These are phyloP conservation scores for Alethe castanea DNA, from an alignment of 2,113 vertebrate species.

Conservation along the genomic window DNA sequence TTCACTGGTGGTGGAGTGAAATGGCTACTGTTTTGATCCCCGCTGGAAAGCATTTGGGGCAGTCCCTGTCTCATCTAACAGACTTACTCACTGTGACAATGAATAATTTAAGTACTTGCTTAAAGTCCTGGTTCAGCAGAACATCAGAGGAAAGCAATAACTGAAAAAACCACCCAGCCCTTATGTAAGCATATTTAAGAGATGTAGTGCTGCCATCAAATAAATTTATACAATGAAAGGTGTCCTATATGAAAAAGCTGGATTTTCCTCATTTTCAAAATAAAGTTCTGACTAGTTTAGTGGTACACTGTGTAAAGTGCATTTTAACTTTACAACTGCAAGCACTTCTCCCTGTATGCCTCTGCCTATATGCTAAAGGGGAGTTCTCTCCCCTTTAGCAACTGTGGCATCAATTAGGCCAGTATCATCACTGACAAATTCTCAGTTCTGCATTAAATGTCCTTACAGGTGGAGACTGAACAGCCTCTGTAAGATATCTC, in stretches of 20 bases:
- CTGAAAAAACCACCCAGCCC: background rate
- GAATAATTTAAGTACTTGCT: background rate
- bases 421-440: background rate
- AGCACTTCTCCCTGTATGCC: background rate
- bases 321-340: background rate
- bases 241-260: background rate
- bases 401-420: background rate
- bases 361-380: background rate
- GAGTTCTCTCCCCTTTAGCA: background rate
- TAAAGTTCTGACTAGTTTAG: background rate
- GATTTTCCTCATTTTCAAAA: background rate
- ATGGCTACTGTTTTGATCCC: background rate
- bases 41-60: background rate
- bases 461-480: background rate
- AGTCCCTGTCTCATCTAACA: background rate
- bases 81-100: background rate
- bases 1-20: background rate
- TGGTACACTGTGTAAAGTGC: background rate
- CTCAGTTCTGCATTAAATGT: background rate
- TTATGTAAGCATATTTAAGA: background rate
- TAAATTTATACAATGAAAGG: background rate
- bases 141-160: background rate
- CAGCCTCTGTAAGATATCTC: background rate
- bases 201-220: background rate
- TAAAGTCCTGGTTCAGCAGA: background rate